Percentiles rank a stretch among this genome's conserved stretches.
These are phyloP conservation scores for Macropodus opercularis DNA, from an alignment of 2,797 vertebrate genomes.

Conservation along the genomic window DNA sequence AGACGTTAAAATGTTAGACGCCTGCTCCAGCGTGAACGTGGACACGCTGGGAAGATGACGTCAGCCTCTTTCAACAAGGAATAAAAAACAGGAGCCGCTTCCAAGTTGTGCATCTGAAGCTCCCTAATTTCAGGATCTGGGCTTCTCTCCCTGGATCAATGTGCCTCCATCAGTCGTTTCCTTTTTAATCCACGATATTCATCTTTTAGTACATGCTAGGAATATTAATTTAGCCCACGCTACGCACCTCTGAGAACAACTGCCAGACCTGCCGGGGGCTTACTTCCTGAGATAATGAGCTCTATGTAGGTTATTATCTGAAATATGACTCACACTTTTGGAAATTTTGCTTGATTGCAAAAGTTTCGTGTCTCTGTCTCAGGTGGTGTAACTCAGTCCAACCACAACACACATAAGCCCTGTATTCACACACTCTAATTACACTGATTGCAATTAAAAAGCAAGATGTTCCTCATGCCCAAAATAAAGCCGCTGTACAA, in stretches of 20 bases:
- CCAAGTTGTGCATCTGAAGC: constrained; percentile 51
- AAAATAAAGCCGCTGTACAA: too few relatives aligned
- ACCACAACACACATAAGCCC: too few relatives aligned
- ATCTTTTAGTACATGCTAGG: constrained; percentile 17
- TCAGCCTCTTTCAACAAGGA: constrained; percentile 70
- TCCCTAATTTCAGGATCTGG: constrained; percentile 59
- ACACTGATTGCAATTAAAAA: too few relatives aligned
- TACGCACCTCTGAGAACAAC: background rate
- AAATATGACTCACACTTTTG: background rate
- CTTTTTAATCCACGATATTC: constrained; percentile 24
- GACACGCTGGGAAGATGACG: constrained; percentile 59
- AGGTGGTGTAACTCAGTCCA: too few relatives aligned
- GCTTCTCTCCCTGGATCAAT: constrained; percentile 36
- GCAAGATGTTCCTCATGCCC: too few relatives aligned
- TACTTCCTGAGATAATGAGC: background rate
- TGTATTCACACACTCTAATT: too few relatives aligned
- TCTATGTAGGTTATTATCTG: background rate
- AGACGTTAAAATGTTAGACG: constrained; percentile 35
- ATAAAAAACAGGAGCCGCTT: constrained; percentile 51
- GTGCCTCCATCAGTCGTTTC: constrained; percentile 44
- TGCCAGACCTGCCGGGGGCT: background rate
- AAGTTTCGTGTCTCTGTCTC: too few relatives aligned
- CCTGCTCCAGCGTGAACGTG: constrained; percentile 49
- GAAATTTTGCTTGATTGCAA: background rate
- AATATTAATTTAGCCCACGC: constrained; percentile 35